Percentiles rank a stretch among this genome's conserved stretches.
These are phyloP conservation scores for Latheticus oryzae DNA, from an alignment of 2,888 invertebrate genomes.

Conservation along the genomic window DNA sequence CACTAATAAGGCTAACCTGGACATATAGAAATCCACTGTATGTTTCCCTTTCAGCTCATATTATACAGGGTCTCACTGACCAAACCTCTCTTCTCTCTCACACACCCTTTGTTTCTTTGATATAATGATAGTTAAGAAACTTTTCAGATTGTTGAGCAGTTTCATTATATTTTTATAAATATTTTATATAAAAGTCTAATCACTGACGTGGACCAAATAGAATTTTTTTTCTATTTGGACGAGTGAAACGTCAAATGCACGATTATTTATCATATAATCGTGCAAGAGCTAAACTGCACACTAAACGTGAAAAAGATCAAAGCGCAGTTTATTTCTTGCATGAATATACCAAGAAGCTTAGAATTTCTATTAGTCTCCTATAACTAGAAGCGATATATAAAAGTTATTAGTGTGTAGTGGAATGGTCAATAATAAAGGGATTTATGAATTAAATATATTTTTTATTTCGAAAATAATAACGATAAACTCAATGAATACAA, in stretches of 20 bases:
- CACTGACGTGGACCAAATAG: slow-evolving; percentile 12
- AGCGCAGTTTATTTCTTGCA: too few relatives aligned
- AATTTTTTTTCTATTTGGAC: slow-evolving; percentile 7
- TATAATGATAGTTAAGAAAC: slow-evolving; percentile 33
- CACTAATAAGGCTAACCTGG: too few relatives aligned
- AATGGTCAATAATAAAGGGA: slow-evolving; percentile 29
- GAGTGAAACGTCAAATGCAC: slow-evolving; percentile 22
- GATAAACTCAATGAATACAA: slow-evolving; percentile 8
- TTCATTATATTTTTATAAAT: slow-evolving; percentile 54
- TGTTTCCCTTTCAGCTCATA: slow-evolving; percentile 24
- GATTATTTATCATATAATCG: too few relatives aligned
- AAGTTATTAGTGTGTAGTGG: slow-evolving; percentile 29
- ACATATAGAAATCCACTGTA: too few relatives aligned
- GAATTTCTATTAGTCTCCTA: slow-evolving; percentile 16
- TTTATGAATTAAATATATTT: slow-evolving; percentile 17
- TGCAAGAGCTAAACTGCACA: too few relatives aligned
- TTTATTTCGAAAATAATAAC: slow-evolving; percentile 25
- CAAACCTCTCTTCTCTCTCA: slow-evolving; percentile 43
- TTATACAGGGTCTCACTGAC: slow-evolving; percentile 49
- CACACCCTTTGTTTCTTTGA: slow-evolving; percentile 16
- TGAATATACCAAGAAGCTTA: slow-evolving; percentile 24
- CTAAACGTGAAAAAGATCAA: too few relatives aligned
- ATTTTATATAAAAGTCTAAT: slow-evolving; percentile 48
- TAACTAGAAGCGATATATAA: slow-evolving; percentile 18
- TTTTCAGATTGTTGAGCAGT: slow-evolving; percentile 47